These are phyloP conservation scores for Griposia aprilina DNA, from an alignment of 2,888 invertebrate genomes.

Conservation along the genomic window DNA sequence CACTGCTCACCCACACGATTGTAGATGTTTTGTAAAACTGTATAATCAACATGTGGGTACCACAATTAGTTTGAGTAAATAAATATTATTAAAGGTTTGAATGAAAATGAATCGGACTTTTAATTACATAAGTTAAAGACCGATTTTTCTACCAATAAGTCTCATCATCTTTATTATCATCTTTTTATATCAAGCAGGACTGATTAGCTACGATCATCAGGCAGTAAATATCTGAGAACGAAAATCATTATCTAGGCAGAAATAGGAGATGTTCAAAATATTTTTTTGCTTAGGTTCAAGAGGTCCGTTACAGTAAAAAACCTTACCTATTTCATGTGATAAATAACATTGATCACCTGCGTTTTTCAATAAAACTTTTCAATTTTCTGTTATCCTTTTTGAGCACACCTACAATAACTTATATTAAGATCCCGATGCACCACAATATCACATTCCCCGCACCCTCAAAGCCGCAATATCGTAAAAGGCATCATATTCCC, in stretches of 20 bases:
- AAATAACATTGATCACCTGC: background rate
- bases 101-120: too few relatives aligned
- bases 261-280: background rate
- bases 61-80: too few relatives aligned
- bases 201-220: too few relatives aligned
- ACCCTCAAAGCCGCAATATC: constrained; percentile 42
- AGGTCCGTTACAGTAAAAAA: background rate
- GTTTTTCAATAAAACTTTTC: background rate
- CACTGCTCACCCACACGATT: too few relatives aligned
- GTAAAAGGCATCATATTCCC: constrained; percentile 55
- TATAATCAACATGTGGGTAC: too few relatives aligned
- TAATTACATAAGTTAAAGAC: too few relatives aligned
- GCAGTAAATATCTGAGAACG: background rate
- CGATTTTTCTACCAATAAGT: too few relatives aligned
- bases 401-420: background rate
- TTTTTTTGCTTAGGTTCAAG: background rate
- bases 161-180: too few relatives aligned
- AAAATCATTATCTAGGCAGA: too few relatives aligned
- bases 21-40: too few relatives aligned
- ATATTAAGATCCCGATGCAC: constrained; percentile 41
- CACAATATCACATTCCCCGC: constrained; percentile 30
- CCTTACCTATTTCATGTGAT: background rate
- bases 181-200: too few relatives aligned
- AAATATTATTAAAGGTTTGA: too few relatives aligned
- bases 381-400: background rate